Evolutionary conservation across 2,888 invertebrate genomes (phyloP), one percentile per base, ranked within the genome.

Genomic region (Girardia tigrina): DNA sequence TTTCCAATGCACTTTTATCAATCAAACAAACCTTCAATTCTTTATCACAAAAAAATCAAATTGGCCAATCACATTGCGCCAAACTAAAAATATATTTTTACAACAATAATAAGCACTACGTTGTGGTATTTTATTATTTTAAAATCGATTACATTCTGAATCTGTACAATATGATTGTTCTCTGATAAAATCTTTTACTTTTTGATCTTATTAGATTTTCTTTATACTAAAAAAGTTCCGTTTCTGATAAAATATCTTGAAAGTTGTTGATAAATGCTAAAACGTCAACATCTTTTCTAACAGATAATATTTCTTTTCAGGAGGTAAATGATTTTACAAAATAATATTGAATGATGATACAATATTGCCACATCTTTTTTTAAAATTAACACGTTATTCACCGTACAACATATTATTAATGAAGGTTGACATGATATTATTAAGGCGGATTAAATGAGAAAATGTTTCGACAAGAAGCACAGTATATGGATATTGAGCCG

Each of bases 321-420:
- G 56, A n/a, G 56, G 56, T 56, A 56, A 56, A 56, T 56, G 56
- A n/a, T 56, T 56, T 56, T 4, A 56, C 56, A 8, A 56, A n/a
- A n/a, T 20, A 56, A 56, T 56, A 56, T 56, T 56, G 56, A 16
- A 56, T 56, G 4, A 56, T 56, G 2, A 56, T 56, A 23, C n/a
- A 56, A 56, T 56, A 16, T 16, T 56, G 56, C 56, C 56, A 56
- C 56, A 56, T 56, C n/a, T n/a, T 56, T 56, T 56, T 23, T 56
- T 56, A 56, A 56, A 56, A 56, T 56, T 56, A 6, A 56, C 56
- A 56, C 56, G n/a, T 56, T 56, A 4, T 12, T 12, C 23, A 56
- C n/a, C 56, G 4, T n/a, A n/a, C n/a, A 16, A 56, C n/a, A 12
- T 56, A n/a, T 56, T 56, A 16, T 56, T 16, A n/a, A 56, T 56